Conservation (phyloP, 2,797 vertebrate species). For the Cryptoprocta ferox region DNA sequence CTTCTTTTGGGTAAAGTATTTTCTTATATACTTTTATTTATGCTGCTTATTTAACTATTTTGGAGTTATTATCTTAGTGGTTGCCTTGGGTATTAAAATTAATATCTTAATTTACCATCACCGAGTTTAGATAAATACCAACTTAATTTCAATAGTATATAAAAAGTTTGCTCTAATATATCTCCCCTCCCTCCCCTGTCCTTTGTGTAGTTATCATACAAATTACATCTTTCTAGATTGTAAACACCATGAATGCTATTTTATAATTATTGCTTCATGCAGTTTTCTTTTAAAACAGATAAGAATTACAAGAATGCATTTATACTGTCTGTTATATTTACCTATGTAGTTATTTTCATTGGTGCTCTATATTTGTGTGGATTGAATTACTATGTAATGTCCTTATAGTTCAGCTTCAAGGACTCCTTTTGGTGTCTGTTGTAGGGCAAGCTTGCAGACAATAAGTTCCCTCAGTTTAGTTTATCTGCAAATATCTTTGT, state of each 20-base stretch:
- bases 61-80: neutral
- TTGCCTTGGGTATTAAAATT: neutral
- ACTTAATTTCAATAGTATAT: neutral
- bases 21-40: neutral
- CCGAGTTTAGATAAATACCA: neutral
- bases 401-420: neutral
- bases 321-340: neutral
- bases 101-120: neutral
- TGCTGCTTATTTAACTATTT: neutral
- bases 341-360: neutral
- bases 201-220: neutral
- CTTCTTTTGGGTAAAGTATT: neutral
- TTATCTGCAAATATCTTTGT: neutral
- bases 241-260: neutral
- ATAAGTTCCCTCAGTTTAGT: neutral
- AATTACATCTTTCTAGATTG: neutral
- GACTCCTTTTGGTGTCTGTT: neutral
- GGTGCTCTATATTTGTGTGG: neutral
- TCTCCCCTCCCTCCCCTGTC: accelerated
- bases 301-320: neutral
- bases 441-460: neutral
- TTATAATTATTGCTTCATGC: neutral
- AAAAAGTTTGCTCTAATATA: neutral
- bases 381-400: neutral
- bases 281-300: neutral